Conservation (phyloP, 2,797 vertebrate species). For the Pseudochromis fuscus region DNA sequence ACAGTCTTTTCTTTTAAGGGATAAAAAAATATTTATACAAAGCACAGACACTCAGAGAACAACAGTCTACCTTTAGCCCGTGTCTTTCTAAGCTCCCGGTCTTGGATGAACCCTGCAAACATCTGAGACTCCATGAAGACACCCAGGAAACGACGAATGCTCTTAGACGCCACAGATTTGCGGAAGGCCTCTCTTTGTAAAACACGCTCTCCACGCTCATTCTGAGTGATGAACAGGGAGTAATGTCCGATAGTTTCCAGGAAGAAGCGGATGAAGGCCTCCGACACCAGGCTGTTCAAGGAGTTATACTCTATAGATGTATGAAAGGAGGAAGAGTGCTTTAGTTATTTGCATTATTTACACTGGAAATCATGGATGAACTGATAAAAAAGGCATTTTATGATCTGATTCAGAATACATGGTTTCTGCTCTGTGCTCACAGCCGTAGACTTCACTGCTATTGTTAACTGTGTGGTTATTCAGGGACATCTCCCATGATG, state of each 20-base stretch:
- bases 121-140: slow-evolving; percentile 99
- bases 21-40: slow-evolving; percentile 6
- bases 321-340: slow-evolving; percentile 3
- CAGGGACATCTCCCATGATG: slow-evolving; percentile 25
- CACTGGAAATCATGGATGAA: not conserved
- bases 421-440: too few relatives aligned
- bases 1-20: slow-evolving; percentile 5
- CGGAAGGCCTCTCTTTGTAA: slow-evolving; percentile 98
- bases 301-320: slow-evolving; percentile 92
- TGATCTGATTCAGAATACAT: too few relatives aligned
- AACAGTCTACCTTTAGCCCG: slow-evolving; percentile 92
- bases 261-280: slow-evolving; percentile 99
- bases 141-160: slow-evolving; percentile 96
- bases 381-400: slow-evolving; percentile 2
- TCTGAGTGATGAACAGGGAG: slow-evolving; percentile 95
- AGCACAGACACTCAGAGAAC: not conserved
- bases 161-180: slow-evolving; percentile 98
- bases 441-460: too few relatives aligned
- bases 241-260: slow-evolving; percentile 99
- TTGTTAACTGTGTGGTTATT: slow-evolving; percentile 32
- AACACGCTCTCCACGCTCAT: slow-evolving; percentile 92
- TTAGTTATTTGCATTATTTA: not conserved
- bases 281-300: slow-evolving; percentile 96
- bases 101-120: slow-evolving; percentile 99
- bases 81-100: slow-evolving; percentile 95